Base-by-base conservation (phyloP, 2,888 invertebrate genomes). In the Pachliopta kotzebuea region DNA sequence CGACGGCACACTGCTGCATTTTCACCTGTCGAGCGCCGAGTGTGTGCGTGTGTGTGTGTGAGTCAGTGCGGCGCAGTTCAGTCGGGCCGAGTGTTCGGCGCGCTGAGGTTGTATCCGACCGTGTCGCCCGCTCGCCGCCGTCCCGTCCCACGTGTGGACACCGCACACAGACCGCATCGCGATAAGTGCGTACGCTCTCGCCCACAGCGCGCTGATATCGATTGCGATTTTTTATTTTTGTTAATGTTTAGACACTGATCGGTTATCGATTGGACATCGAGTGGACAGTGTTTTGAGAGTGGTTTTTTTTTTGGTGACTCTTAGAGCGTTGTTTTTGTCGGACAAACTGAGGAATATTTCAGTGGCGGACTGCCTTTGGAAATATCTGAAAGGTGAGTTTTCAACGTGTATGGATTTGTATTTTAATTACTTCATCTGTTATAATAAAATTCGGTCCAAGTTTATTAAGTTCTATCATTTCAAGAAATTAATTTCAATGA, bases 301-400 rank as follows among this genome's bases (percentile, higher is more conserved):
- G n/a, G n/a, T n/a, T n/a, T n/a, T n/a, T 85, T 78, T 31, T 78
- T 79, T 76, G 81, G 86, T 86, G 86, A 82, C 79, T 78, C 78
- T 65, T 81, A 68, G 66, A 72, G 80, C 81, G 77, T 77, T 84
- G 83, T 81, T 75, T 80, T 77, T 76, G 73, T 74, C 76, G 78
- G 78, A 75, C 85, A 90, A 88, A 84, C 87, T 90, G 88, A 86
- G 90, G 88, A 88, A 86, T 84, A 79, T 88, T 76, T 79, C 85
- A 76, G 80, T 79, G 70, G 75, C 77, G 65, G 86, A 86, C 77
- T 87, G 84, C 74, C 82, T 90, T 83, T 89, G 90, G 86, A 88
- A 85, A 85, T 89, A 88, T 80, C 81, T 90, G 74, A 87, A 88
- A 89, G 90, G 90, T 90, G 82, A 78, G 85, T 61, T 65, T 53